Conservation (phyloP, 2,888 invertebrate genomes). For the Troilus luridus region DNA sequence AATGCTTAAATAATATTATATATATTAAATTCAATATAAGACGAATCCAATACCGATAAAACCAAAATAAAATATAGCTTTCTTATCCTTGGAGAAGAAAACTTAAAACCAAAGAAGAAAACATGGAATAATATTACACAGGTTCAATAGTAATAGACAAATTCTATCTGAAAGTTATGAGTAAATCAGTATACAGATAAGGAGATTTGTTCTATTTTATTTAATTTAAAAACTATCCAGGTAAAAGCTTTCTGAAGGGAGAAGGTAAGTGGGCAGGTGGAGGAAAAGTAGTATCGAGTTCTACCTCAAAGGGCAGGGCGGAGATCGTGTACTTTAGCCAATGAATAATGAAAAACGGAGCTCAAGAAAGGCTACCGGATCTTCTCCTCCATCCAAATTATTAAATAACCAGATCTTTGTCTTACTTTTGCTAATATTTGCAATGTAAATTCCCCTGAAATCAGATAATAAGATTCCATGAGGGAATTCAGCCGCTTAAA, state of each 20-base stretch:
- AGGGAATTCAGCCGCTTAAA: neutral
- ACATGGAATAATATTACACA: neutral
- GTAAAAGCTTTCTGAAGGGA: slow-evolving; percentile 14
- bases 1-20: no score
- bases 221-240: slow-evolving; percentile 7
- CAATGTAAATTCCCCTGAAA: slow-evolving; percentile 14
- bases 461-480: neutral
- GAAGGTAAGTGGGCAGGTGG: slow-evolving; percentile 12
- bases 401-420: slow-evolving; percentile 44
- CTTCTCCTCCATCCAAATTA: neutral
- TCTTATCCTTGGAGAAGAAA: neutral
- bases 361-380: slow-evolving; percentile 24
- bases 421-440: slow-evolving; percentile 40
- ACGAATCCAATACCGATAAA: no score
- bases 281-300: slow-evolving; percentile 36
- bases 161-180: neutral
- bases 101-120: neutral
- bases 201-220: neutral
- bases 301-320: slow-evolving; percentile 8
- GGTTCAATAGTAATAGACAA: neutral
- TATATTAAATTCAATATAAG: no score
- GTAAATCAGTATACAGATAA: neutral
- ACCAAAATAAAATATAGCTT: no score
- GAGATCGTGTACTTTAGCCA: slow-evolving; percentile 38
- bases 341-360: slow-evolving; percentile 47